Evolutionary conservation across 2,113 vertebrate species (phyloP).

Genomic region (Cryptotis parvus): DNA sequence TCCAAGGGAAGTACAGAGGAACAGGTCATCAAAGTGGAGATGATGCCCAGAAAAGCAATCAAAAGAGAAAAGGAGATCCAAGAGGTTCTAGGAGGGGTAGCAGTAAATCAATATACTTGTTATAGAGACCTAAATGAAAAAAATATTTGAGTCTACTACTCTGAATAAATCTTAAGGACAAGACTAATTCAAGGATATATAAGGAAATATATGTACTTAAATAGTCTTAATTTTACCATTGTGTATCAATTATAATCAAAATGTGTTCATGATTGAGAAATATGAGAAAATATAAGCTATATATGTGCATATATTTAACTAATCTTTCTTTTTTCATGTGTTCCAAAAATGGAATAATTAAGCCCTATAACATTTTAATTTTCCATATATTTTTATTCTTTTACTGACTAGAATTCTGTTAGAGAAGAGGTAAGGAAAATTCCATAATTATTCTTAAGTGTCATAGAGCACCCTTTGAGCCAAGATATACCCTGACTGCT

Average conservation of each 20-base stretch:
- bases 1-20: too few relatives aligned
- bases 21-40: neutral
- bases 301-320: neutral
- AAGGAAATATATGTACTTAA: neutral
- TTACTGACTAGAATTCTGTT: neutral
- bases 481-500: conserved; percentile 36
- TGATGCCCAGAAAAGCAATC: too few relatives aligned
- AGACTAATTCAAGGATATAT: neutral
- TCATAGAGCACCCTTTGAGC: neutral
- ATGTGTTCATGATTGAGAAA: neutral
- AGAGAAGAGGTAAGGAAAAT: neutral
- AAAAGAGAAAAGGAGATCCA: neutral
- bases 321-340: conserved; percentile 9
- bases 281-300: neutral
- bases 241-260: conserved; percentile 15
- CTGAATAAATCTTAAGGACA: neutral
- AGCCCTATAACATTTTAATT: conserved; percentile 23
- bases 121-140: neutral
- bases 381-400: neutral
- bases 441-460: neutral
- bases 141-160: neutral
- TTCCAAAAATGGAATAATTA: neutral
- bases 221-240: neutral
- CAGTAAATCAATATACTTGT: neutral
- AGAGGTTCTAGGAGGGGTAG: neutral